Conservation (phyloP, 2,888 invertebrate species). For the Itoplectis maculator region DNA sequence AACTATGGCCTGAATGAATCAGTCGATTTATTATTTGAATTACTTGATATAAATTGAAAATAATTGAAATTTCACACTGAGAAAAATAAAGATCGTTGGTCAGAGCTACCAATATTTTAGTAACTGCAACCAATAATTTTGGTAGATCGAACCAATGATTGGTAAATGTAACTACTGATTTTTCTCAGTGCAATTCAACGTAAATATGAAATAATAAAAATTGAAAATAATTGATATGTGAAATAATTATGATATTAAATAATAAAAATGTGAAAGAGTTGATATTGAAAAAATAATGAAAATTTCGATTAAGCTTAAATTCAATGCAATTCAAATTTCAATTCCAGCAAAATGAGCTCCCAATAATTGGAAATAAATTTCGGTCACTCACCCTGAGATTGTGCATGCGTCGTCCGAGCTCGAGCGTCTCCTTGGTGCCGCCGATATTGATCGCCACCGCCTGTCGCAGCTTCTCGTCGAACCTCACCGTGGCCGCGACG, state of each 20-base stretch:
- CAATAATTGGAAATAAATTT: not conserved
- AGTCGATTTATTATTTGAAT: not conserved
- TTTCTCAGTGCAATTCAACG: too few species aligned
- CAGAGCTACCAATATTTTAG: too few species aligned
- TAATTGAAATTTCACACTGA: not conserved
- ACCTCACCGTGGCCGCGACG: conserved; percentile 96
- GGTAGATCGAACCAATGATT: too few species aligned
- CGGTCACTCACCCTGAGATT: conserved; percentile 88
- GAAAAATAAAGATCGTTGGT: too few species aligned
- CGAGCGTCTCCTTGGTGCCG: conserved; percentile 91
- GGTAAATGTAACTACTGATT: too few species aligned
- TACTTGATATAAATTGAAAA: not conserved
- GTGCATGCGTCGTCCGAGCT: conserved; percentile 89
- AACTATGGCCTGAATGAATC: conserved; percentile 86
- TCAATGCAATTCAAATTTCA: too few species aligned
- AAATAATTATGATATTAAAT: too few species aligned
- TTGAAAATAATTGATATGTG: not conserved
- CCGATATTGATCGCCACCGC: conserved; percentile 93
- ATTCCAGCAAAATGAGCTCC: too few species aligned
- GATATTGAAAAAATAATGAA: not conserved
- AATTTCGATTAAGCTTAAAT: too few species aligned
- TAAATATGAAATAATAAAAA: too few species aligned
- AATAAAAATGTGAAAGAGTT: too few species aligned
- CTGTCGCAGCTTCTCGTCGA: conserved; percentile 92
- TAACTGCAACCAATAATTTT: too few species aligned